Conservation (phyloP, 2,888 invertebrate genomes). For the Physocephala rufipes region DNA sequence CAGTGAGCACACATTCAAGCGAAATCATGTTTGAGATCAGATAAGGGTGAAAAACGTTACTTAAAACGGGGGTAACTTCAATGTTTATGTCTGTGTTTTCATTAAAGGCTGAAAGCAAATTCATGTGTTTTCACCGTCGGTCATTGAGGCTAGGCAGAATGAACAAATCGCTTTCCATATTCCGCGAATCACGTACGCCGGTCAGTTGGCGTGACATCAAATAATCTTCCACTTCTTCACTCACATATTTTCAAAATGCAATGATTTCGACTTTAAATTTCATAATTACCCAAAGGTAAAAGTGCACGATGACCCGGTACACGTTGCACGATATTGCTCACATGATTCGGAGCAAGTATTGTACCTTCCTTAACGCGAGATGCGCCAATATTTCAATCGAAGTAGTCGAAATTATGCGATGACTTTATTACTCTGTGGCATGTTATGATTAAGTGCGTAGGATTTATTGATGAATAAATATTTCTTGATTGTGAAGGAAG, state of each 20-base stretch:
- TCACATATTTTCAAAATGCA: no score
- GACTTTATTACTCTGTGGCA: no score
- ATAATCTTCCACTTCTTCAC: slow-evolving; percentile 1
- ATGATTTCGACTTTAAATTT: slow-evolving; percentile 5
- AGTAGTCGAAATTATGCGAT: no score
- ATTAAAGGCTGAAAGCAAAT: slow-evolving; percentile 33
- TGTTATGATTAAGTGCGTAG: no score
- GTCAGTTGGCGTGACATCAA: neutral
- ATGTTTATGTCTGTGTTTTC: slow-evolving; percentile 13
- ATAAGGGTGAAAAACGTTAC: slow-evolving; percentile 49
- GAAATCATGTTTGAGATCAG: slow-evolving; percentile 56
- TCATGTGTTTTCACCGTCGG: slow-evolving; percentile 26
- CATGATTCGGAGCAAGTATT: neutral
- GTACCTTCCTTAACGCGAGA: neutral
- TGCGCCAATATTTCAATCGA: neutral
- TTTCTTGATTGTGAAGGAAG: no score
- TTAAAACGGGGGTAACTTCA: neutral
- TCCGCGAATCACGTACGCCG: slow-evolving; percentile 54
- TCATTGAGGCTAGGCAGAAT: slow-evolving; percentile 34
- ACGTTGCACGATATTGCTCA: neutral
- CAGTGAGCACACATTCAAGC: slow-evolving; percentile 16
- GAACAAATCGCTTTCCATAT: slow-evolving; percentile 54
- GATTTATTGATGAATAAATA: no score
- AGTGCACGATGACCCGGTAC: neutral
- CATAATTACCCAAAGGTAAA: neutral